A percentile compares a stretch with the other conserved stretches of the same genome.
These are phyloP conservation scores for Aleiodes leptofemur DNA, from an alignment of 2,888 invertebrate species.

Conservation along the genomic window DNA sequence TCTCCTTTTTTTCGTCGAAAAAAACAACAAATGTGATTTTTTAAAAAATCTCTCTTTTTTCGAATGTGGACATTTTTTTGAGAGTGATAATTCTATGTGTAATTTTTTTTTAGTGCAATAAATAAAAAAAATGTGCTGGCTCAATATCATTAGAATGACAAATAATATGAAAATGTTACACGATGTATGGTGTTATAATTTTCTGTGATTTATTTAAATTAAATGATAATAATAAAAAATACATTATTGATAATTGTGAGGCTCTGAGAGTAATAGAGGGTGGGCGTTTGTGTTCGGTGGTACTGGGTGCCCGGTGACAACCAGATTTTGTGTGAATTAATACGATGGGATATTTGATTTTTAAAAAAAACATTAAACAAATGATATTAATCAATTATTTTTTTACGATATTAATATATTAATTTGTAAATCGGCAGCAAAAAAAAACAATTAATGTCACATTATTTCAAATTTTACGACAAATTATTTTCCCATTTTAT, in stretches of 20 bases:
- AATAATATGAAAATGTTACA: neutral
- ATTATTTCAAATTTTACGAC: neutral
- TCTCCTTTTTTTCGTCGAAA: no score
- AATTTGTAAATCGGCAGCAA: neutral
- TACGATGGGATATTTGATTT: constrained; percentile 8
- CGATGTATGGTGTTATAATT: neutral
- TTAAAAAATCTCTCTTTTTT: no score
- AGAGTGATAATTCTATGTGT: no score
- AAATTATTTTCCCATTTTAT: neutral
- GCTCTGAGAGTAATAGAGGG: constrained; percentile 16
- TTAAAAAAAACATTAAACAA: neutral
- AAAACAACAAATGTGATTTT: no score
- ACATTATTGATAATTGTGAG: no score
- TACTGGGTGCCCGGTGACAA: constrained; percentile 24
- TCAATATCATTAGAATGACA: no score
- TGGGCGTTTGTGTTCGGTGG: constrained; percentile 37
- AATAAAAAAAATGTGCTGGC: no score
- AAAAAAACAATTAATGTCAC: neutral
- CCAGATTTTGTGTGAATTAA: constrained; percentile 18
- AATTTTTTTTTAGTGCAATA: no score
- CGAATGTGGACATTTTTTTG: no score
- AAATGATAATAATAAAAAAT: neutral
- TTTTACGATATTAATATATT: no score
- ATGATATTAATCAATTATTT: no score
- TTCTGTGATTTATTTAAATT: constrained; percentile 1